Evolutionary conservation across 2,113 vertebrate genomes (phyloP).

Genomic region (Sporophila hypoxantha): DNA sequence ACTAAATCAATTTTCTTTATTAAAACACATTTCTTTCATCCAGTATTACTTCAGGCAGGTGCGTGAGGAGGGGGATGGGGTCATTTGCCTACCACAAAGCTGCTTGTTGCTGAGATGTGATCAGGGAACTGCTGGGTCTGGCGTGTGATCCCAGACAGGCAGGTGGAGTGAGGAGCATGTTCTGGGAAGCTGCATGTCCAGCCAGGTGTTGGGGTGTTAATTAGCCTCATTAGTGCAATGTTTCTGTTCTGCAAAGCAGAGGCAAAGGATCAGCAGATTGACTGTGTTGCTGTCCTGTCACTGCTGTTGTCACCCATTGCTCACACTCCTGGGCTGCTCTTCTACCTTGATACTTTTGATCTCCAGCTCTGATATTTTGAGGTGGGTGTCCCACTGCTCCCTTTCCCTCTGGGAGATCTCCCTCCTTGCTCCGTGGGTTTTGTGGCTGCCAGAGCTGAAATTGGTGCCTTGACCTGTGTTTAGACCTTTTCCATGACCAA

Average conservation of each 20-base stretch:
- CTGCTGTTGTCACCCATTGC: accelerated
- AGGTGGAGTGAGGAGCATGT: background rate
- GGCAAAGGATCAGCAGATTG: background rate
- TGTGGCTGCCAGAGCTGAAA: background rate
- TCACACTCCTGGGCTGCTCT: background rate
- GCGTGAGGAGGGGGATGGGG: background rate
- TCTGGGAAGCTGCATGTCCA: background rate
- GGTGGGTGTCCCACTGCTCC: background rate
- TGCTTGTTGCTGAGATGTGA: background rate
- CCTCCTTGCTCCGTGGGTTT: background rate
- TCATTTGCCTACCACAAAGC: accelerated
- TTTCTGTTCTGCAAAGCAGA: background rate
- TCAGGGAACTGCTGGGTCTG: background rate
- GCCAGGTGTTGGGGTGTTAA: background rate
- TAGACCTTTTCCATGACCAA: background rate
- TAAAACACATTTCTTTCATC: slow-evolving; percentile 64
- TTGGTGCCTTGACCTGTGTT: background rate
- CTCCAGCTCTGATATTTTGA: background rate
- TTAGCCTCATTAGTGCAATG: background rate
- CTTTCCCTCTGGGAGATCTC: background rate
- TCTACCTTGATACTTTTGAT: background rate
- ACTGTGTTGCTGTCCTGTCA: accelerated
- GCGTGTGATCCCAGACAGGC: background rate
- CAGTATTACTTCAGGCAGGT: slow-evolving; percentile 36
- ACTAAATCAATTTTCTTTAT: slow-evolving; percentile 69